A percentile compares a stretch with the other conserved stretches of the same genome.
These are phyloP conservation scores for Holcopasites calliopsidis DNA, from an alignment of 1,140 invertebrate species.

Conservation along the genomic window DNA sequence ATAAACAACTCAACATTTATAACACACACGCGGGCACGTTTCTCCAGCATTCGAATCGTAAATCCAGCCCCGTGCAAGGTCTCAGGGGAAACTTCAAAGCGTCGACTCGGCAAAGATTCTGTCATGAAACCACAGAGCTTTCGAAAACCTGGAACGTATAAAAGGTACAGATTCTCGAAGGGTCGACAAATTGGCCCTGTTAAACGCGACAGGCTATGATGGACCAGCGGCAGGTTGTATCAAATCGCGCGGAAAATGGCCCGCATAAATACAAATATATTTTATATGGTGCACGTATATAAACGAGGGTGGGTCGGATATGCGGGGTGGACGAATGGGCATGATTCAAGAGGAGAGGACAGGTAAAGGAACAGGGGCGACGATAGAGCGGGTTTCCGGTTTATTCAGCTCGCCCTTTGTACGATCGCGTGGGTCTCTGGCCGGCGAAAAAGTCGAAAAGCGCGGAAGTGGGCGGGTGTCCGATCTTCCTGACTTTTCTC, in stretches of 20 bases:
- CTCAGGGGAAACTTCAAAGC: no score
- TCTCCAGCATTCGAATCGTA: no score
- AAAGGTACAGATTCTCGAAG: not conserved
- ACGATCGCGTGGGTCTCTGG: slow-evolving; percentile 35
- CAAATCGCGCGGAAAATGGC: slow-evolving; percentile 34
- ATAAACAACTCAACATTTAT: not conserved
- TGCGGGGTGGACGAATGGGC: not conserved
- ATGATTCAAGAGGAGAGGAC: slow-evolving; percentile 43
- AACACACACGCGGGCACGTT: no score
- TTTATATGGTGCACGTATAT: not conserved
- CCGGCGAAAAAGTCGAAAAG: slow-evolving; percentile 69
- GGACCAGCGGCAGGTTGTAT: slow-evolving; percentile 45
- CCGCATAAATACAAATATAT: slow-evolving; percentile 34
- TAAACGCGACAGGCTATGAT: slow-evolving; percentile 11
- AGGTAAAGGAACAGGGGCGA: slow-evolving; percentile 63
- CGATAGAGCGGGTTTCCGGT: slow-evolving; percentile 73
- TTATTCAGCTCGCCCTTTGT: slow-evolving; percentile 63
- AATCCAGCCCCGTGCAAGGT: not conserved
- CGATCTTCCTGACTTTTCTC: slow-evolving; percentile 60
- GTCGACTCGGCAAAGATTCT: no score
- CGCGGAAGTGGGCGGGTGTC: slow-evolving; percentile 68
- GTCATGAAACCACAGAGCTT: no score
- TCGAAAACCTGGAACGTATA: no score
- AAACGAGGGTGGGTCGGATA: not conserved
- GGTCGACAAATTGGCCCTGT: not conserved